A percentile compares a stretch with the other conserved stretches of the same genome.
Conservation (phyloP, 2,888 invertebrate genomes). For the Dilophus febrilis region DNA sequence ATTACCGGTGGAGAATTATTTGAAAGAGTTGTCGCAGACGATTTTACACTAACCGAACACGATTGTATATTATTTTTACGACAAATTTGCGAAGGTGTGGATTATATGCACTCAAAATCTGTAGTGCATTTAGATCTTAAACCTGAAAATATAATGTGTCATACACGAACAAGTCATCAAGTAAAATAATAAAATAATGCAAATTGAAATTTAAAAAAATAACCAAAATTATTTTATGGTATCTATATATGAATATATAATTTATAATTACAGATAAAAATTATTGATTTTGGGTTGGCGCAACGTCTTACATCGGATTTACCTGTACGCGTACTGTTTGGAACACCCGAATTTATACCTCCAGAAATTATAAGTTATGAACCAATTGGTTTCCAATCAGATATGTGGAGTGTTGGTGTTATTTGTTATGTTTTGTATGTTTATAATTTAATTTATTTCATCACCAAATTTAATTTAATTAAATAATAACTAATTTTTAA, state of each 20-base stretch:
- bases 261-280: constrained; percentile 44
- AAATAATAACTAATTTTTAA: not conserved
- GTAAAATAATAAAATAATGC: constrained; percentile 1
- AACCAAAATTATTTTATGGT: not conserved
- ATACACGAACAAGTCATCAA: constrained; percentile 61
- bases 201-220: not conserved
- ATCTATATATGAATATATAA: not conserved
- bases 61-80: constrained; percentile 71
- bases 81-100: constrained; percentile 82
- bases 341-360: constrained; percentile 85
- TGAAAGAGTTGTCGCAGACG: constrained; percentile 82
- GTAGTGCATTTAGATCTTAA: constrained; percentile 85
- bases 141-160: constrained; percentile 92
- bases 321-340: constrained; percentile 60
- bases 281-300: constrained; percentile 88
- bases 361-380: constrained; percentile 88
- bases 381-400: constrained; percentile 64
- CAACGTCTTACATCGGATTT: constrained; percentile 48
- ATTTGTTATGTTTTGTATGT: constrained; percentile 74
- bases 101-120: constrained; percentile 69
- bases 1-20: constrained; percentile 88
- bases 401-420: constrained; percentile 94
- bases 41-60: constrained; percentile 78
- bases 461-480: not conserved
- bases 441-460: constrained; percentile 4